These are phyloP conservation scores for Nycticorax nycticorax DNA, from an alignment of 2,113 vertebrate species.

Conservation along the genomic window DNA sequence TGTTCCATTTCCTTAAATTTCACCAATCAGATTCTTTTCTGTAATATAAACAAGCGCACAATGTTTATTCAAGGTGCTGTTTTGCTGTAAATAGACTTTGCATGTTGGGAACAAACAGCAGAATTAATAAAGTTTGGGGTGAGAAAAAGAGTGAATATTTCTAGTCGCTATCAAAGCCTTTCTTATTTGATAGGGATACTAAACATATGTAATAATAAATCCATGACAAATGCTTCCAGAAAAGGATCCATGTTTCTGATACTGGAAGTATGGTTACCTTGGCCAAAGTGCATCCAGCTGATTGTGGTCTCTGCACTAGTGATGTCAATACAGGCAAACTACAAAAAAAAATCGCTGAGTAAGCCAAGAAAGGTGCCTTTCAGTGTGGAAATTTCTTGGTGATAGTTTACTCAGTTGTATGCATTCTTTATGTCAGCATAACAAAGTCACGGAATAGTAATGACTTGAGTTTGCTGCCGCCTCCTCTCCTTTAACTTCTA, in stretches of 20 bases:
- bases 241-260: neutral
- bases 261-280: neutral
- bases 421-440: neutral
- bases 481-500: neutral
- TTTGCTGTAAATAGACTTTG: neutral
- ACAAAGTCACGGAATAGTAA: neutral
- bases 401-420: neutral
- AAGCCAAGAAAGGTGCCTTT: conserved; percentile 1
- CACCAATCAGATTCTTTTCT: neutral
- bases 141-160: neutral
- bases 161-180: neutral
- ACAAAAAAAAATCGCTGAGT: neutral
- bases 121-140: neutral
- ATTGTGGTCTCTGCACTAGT: neutral
- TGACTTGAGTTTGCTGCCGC: neutral
- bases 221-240: neutral
- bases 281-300: neutral
- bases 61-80: neutral
- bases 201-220: neutral
- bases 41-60: neutral
- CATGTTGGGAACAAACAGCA: neutral
- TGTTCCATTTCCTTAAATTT: neutral
- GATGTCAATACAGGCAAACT: neutral
- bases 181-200: neutral
- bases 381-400: neutral